Conservation (phyloP, 1,140 invertebrate species). For the Samia ricini region DNA sequence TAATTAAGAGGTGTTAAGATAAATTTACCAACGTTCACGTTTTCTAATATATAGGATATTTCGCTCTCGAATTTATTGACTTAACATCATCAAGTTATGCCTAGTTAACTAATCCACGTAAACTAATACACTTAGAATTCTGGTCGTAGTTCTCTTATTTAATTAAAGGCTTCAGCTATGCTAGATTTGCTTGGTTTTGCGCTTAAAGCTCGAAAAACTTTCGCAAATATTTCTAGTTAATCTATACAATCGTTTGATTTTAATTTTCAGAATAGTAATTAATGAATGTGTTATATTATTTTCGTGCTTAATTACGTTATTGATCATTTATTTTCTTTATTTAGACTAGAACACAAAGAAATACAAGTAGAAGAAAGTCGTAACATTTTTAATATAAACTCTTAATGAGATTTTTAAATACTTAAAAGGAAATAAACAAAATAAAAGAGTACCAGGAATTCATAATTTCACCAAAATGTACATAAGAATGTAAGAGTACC, state of each 20-base stretch:
- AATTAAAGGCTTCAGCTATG: not conserved
- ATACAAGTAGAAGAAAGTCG: too few species aligned
- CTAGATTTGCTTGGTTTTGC: not conserved
- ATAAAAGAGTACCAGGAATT: conserved; percentile 7
- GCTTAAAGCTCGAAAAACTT: too few species aligned
- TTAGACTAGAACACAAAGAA: too few species aligned
- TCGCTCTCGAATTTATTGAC: not conserved
- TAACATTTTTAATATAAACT: too few species aligned
- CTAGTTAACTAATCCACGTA: not conserved
- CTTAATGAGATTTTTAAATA: too few species aligned
- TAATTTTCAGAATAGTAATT: too few species aligned
- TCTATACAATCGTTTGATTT: too few species aligned
- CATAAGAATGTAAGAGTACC: not conserved
- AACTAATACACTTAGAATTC: not conserved
- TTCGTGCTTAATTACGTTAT: too few species aligned
- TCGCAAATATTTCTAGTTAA: too few species aligned
- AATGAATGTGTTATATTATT: too few species aligned
- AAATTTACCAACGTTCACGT: not conserved
- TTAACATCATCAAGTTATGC: not conserved
- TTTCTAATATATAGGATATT: not conserved
- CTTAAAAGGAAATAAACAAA: not conserved
- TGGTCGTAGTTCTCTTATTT: not conserved
- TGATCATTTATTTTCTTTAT: too few species aligned
- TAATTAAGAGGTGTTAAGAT: too few species aligned
- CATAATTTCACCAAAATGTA: conserved; percentile 2